A percentile compares a stretch with the other conserved stretches of the same genome.
phyloP scores from a whole-genome alignment of 2,797 vertebrate species.

The Argyrosomus regius region DNA sequence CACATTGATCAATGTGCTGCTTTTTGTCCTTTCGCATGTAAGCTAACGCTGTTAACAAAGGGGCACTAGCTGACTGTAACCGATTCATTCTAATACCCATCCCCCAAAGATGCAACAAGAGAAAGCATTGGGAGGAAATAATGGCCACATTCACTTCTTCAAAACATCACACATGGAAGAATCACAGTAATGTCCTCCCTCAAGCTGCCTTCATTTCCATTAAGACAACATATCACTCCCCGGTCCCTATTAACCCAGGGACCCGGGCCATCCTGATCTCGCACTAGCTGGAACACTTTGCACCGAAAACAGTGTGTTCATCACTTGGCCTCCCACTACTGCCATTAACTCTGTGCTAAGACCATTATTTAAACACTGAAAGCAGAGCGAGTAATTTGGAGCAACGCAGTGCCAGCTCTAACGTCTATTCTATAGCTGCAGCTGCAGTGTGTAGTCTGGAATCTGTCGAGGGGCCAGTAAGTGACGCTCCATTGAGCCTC shows the following conservation, averaged over 20 bases:
- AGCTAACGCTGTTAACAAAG: conserved; percentile 63
- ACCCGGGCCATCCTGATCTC: conserved; percentile 56
- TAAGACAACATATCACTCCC: conserved; percentile 75
- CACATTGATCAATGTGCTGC: conserved; percentile 51
- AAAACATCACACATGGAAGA: conserved; percentile 74
- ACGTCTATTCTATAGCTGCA: conserved; percentile 71
- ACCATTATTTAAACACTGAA: conserved; percentile 82
- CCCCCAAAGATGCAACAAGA: conserved; percentile 65
- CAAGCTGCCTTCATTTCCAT: conserved; percentile 77
- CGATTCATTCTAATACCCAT: conserved; percentile 53
- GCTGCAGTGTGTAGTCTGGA: conserved; percentile 79
- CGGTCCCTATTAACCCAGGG: conserved; percentile 66
- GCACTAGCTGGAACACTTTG: conserved; percentile 62
- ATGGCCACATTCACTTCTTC: conserved; percentile 66
- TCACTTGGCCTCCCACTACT: conserved; percentile 74
- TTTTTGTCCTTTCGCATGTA: conserved; percentile 61
- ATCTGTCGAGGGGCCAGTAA: conserved; percentile 82
- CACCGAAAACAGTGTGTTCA: conserved; percentile 66
- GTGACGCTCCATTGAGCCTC: conserved; percentile 81
- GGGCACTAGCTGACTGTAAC: conserved; percentile 62
- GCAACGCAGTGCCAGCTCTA: conserved; percentile 67
- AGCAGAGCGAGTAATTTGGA: conserved; percentile 75
- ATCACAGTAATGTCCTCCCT: conserved; percentile 73
- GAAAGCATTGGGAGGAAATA: conserved; percentile 62
- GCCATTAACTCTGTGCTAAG: conserved; percentile 74